These are phyloP conservation scores for Agrilus biguttatus DNA, from an alignment of 2,888 invertebrate genomes.

Conservation along the genomic window DNA sequence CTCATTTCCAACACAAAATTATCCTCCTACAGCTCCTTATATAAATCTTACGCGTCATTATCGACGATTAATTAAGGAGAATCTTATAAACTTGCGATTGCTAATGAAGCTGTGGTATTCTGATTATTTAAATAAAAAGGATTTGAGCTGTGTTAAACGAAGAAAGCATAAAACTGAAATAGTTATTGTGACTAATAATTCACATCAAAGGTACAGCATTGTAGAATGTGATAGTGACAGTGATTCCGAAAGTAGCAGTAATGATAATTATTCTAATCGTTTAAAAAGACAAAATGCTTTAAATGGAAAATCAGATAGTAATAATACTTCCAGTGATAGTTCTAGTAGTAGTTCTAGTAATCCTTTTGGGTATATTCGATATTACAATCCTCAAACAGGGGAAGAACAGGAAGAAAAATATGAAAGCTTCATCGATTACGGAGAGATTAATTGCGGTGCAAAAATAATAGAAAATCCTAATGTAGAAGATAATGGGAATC, in stretches of 20 bases:
- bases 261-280: slow-evolving; percentile 28
- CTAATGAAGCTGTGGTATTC: slow-evolving; percentile 61
- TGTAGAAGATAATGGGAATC: too few species aligned
- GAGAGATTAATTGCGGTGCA: slow-evolving; percentile 13
- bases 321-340: slow-evolving; percentile 34
- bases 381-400: slow-evolving; percentile 40
- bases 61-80: slow-evolving; percentile 57
- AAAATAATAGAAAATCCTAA: slow-evolving; percentile 8
- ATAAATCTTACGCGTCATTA: slow-evolving; percentile 63
- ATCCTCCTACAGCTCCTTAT: slow-evolving; percentile 64
- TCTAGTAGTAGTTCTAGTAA: slow-evolving; percentile 44
- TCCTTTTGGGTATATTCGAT: slow-evolving; percentile 52
- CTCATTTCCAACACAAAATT: slow-evolving; percentile 57
- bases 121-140: slow-evolving; percentile 39
- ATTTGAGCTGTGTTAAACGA: slow-evolving; percentile 37
- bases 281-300: slow-evolving; percentile 46
- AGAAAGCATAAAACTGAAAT: slow-evolving; percentile 36
- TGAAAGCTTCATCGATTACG: slow-evolving; percentile 38
- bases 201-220: slow-evolving; percentile 21
- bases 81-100: slow-evolving; percentile 53
- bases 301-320: slow-evolving; percentile 27
- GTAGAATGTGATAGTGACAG: slow-evolving; percentile 29
- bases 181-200: slow-evolving; percentile 24
- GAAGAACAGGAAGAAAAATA: slow-evolving; percentile 27
- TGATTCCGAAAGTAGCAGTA: slow-evolving; percentile 32